A percentile compares a stretch with the other conserved stretches of the same genome.
These are phyloP conservation scores for Ornithorhynchus anatinus DNA, from an alignment of 2,113 vertebrate species.

Conservation along the genomic window DNA sequence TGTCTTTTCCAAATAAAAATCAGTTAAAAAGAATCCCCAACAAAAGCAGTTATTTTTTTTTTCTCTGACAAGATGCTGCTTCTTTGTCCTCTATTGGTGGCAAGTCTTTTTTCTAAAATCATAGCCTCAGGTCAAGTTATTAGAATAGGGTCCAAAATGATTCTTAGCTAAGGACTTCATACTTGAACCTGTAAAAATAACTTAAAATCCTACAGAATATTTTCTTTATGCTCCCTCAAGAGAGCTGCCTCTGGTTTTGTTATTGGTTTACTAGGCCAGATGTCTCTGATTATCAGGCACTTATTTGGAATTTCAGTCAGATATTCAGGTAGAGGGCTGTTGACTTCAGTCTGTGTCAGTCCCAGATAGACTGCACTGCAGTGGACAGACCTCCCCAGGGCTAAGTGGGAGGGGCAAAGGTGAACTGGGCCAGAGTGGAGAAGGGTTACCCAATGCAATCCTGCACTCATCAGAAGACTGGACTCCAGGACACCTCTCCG, in stretches of 20 bases:
- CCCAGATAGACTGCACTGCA: too few species aligned
- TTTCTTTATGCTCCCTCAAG: neutral
- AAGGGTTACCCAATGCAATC: too few species aligned
- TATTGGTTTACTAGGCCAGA: too few species aligned
- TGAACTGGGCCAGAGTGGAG: too few species aligned
- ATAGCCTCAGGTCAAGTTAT: neutral
- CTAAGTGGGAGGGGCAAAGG: too few species aligned
- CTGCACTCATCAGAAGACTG: too few species aligned
- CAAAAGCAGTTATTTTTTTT: neutral
- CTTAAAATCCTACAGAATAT: neutral
- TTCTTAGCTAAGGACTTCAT: neutral
- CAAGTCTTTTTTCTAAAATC: neutral
- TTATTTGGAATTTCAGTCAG: too few species aligned
- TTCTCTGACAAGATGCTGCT: neutral
- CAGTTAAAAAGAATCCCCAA: neutral
- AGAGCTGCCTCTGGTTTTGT: neutral
- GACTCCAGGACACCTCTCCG: too few species aligned
- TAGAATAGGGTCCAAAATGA: neutral
- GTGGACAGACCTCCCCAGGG: too few species aligned
- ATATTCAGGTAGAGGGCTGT: too few species aligned
- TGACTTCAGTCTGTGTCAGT: too few species aligned
- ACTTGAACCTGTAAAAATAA: neutral
- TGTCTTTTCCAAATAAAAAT: neutral
- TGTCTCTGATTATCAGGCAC: too few species aligned
- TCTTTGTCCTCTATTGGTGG: neutral